phyloP scores from a whole-genome alignment of 2,113 vertebrate genomes.

The Boleophthalmus pectinirostris region DNA sequence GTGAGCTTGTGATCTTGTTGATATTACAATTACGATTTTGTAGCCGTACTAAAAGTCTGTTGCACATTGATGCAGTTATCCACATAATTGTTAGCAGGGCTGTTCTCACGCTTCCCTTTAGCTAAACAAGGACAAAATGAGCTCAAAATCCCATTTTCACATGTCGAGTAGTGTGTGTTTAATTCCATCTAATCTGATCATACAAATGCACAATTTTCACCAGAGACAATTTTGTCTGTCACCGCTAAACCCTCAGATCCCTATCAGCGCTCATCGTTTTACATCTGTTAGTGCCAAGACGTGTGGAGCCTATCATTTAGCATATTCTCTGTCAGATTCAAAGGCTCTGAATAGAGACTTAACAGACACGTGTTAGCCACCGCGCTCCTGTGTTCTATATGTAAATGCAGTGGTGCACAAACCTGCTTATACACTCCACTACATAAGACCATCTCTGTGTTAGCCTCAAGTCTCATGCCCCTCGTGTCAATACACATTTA shows the following conservation, averaged over 20 bases:
- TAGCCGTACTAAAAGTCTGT: background rate
- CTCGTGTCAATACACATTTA: conserved; percentile 45
- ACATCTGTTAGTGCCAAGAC: conserved; percentile 67
- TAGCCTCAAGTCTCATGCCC: conserved; percentile 51
- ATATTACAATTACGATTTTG: background rate
- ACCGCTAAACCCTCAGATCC: conserved; percentile 70
- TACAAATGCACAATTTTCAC: conserved; percentile 61
- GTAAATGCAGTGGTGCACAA: conserved; percentile 64
- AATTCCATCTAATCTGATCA: conserved; percentile 67
- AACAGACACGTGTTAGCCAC: conserved; percentile 50
- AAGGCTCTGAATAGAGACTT: conserved; percentile 62
- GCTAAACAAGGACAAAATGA: conserved; percentile 19
- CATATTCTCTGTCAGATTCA: conserved; percentile 66
- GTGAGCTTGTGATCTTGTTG: background rate
- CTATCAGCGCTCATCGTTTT: conserved; percentile 66
- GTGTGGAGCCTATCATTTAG: conserved; percentile 60
- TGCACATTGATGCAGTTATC: conserved; percentile 11
- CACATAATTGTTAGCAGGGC: conserved; percentile 18
- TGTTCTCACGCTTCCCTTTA: conserved; percentile 27
- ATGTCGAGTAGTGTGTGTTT: conserved; percentile 44
- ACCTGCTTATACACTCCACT: conserved; percentile 66
- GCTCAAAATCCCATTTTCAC: conserved; percentile 49
- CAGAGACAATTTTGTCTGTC: conserved; percentile 64
- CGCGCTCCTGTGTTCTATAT: conserved; percentile 63
- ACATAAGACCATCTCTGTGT: conserved; percentile 61